Evolutionary conservation across 2,888 invertebrate genomes (phyloP).

Genomic region (Xanthorhoe spadicearia): DNA sequence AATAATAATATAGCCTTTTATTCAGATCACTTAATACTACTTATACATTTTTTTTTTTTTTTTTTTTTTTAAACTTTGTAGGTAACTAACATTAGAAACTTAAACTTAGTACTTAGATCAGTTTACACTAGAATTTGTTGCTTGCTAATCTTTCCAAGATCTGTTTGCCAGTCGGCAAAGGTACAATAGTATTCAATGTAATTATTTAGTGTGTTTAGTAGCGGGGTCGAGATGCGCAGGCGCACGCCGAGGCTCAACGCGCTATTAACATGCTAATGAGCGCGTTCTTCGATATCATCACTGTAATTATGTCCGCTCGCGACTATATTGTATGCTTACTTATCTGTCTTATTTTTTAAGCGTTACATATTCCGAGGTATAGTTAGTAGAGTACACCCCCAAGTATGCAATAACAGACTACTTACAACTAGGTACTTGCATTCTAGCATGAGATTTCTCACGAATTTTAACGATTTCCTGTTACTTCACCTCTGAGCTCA

Average conservation of each 20-base stretch:
- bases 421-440: slow-evolving; percentile 55
- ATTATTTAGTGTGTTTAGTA: slow-evolving; percentile 54
- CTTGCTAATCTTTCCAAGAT: too few relatives aligned
- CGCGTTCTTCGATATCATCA: slow-evolving; percentile 78
- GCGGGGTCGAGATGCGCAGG: slow-evolving; percentile 45
- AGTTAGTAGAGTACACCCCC: neutral
- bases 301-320: slow-evolving; percentile 76
- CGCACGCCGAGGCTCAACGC: slow-evolving; percentile 60
- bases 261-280: slow-evolving; percentile 84
- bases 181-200: slow-evolving; percentile 53
- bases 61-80: too few relatives aligned
- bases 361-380: slow-evolving; percentile 11
- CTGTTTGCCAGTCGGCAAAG: too few relatives aligned
- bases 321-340: slow-evolving; percentile 73
- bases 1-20: too few relatives aligned
- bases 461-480: slow-evolving; percentile 83
- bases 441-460: slow-evolving; percentile 70
- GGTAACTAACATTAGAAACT: too few relatives aligned
- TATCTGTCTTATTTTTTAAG: slow-evolving; percentile 60
- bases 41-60: too few relatives aligned
- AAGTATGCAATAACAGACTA: slow-evolving; percentile 40
- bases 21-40: too few relatives aligned
- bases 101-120: too few relatives aligned
- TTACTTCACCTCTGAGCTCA: slow-evolving; percentile 66
- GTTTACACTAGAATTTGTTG: too few relatives aligned